Evolutionary conservation across 30 jellyfish, hydroid and myxozoan genomes (phyloP).

Genomic region (Hydractinia echinata): DNA sequence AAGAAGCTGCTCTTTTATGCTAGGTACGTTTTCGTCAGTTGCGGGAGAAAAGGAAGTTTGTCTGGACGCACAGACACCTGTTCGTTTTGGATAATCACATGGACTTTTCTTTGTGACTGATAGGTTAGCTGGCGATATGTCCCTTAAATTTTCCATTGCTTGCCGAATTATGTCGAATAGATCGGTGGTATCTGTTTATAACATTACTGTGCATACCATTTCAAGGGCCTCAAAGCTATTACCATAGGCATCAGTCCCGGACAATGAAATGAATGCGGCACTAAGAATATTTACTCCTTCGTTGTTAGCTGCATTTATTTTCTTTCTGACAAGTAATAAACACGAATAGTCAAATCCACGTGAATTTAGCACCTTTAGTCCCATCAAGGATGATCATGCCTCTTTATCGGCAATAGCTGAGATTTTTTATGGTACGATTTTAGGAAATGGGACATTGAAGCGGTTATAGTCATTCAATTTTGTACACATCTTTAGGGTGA

Average conservation of each 20-base stretch:
- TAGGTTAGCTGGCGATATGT: neutral
- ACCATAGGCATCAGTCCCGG: neutral
- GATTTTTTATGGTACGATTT: neutral
- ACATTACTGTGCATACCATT: no score
- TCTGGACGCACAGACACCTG: neutral
- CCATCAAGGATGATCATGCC: neutral
- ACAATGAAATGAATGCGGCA: neutral
- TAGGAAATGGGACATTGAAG: neutral
- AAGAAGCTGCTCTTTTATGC: slow-evolving; percentile 1
- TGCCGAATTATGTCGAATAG: neutral
- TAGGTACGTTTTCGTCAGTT: neutral
- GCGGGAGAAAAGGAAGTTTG: neutral
- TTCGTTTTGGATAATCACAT: neutral
- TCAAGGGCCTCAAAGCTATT: neutral
- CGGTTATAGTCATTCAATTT: neutral
- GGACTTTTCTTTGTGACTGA: neutral
- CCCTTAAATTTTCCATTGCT: neutral
- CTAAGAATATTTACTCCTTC: neutral
- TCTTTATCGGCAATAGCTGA: neutral
- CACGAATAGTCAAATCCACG: neutral
- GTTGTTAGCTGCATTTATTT: neutral
- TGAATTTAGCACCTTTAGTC: neutral
- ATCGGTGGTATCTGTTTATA: slow-evolving; percentile 4
- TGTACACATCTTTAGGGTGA: neutral
- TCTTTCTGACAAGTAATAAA: neutral